phyloP scores from a whole-genome alignment of 2,797 vertebrate species.

The Ctenosaura bakeri region DNA sequence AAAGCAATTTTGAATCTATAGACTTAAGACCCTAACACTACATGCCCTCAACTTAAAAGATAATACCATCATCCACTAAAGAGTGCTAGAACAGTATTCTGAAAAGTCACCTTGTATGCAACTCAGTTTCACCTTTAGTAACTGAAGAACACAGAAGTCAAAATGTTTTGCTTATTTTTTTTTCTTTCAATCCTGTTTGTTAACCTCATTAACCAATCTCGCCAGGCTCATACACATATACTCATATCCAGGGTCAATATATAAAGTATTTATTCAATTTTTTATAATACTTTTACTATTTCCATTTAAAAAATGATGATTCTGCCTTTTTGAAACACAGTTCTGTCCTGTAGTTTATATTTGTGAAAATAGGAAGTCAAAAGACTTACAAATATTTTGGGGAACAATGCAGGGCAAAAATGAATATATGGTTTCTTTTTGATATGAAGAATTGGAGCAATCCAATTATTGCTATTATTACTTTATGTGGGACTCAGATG shows the following conservation, averaged over 20 bases:
- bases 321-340: neutral
- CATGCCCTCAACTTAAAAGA: too few species aligned
- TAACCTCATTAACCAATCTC: neutral
- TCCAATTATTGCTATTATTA: neutral
- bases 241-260: neutral
- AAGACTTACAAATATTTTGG: conserved; percentile 17
- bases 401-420: too few species aligned
- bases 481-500: neutral
- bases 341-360: conserved; percentile 11
- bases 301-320: conserved; percentile 20
- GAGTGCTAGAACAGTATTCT: too few species aligned
- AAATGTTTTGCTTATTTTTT: too few species aligned
- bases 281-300: neutral
- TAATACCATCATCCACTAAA: too few species aligned
- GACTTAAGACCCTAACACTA: too few species aligned
- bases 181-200: neutral
- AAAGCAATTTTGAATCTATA: too few species aligned
- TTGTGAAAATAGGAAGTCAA: neutral
- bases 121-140: too few species aligned
- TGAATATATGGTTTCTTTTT: neutral
- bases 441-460: neutral
- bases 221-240: neutral
- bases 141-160: too few species aligned
- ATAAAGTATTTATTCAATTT: neutral
- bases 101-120: too few species aligned